Conservation (phyloP, 1,140 invertebrate species). For the Diachasma alloeum region DNA sequence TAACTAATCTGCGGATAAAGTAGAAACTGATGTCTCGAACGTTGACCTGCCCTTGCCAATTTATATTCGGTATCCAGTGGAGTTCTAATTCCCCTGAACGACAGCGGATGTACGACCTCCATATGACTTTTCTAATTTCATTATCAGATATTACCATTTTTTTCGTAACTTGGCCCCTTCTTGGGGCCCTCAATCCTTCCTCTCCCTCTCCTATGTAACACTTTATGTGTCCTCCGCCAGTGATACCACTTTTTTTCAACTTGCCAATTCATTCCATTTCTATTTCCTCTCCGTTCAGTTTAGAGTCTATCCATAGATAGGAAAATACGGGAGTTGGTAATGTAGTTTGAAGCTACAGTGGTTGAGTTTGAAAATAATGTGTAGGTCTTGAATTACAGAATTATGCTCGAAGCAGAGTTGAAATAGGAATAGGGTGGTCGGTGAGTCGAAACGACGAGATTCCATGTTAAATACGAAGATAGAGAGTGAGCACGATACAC, state of each 20-base stretch:
- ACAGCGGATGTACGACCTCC: constrained; percentile 23
- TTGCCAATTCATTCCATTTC: background rate
- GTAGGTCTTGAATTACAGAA: background rate
- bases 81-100: constrained; percentile 18
- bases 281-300: background rate
- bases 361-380: background rate
- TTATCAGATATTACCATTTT: constrained; percentile 14
- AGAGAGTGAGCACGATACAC: background rate
- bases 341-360: background rate
- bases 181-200: background rate
- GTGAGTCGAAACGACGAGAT: background rate
- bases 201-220: too few species aligned
- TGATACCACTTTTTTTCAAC: too few species aligned
- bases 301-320: background rate
- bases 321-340: background rate
- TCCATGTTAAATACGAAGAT: background rate
- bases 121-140: constrained; percentile 14
- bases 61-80: constrained; percentile 6
- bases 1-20: constrained; percentile 19
- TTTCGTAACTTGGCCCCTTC: background rate
- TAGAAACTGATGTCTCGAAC: constrained; percentile 17
- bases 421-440: background rate
- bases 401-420: background rate
- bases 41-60: constrained; percentile 7
- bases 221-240: background rate